phyloP scores from a whole-genome alignment of 2,797 vertebrate genomes.

The Lophotriccus pileatus region DNA sequence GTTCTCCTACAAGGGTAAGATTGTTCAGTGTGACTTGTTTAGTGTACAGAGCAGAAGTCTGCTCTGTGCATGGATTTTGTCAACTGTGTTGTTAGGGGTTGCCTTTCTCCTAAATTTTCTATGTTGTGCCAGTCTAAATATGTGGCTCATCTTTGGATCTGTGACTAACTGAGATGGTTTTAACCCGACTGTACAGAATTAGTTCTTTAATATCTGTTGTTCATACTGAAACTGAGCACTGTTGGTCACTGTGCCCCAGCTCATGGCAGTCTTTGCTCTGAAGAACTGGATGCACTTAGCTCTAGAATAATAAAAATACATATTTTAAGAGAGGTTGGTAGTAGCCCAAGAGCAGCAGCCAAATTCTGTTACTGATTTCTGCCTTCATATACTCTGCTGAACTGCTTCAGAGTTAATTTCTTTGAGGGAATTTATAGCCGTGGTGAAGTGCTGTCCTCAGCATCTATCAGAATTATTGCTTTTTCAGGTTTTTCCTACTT shows the following conservation, averaged over 20 bases:
- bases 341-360: conserved; percentile 13
- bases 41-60: background rate
- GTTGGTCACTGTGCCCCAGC: background rate
- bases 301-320: background rate
- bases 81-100: background rate
- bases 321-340: conserved; percentile 1
- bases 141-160: background rate
- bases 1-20: background rate
- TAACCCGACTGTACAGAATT: background rate
- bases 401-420: conserved; percentile 45
- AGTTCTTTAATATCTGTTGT: background rate
- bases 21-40: background rate
- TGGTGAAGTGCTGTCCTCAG: conserved; percentile 49
- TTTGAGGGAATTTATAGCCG: conserved; percentile 50
- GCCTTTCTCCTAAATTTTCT: background rate
- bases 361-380: conserved; percentile 25
- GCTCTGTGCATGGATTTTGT: background rate
- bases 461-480: conserved; percentile 53
- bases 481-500: conserved; percentile 52
- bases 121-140: background rate
- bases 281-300: background rate
- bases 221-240: background rate
- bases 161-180: background rate
- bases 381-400: conserved; percentile 1
- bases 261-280: background rate